These are phyloP conservation scores for Forpus xanthops DNA, from an alignment of 2,797 vertebrate genomes.

Conservation along the genomic window DNA sequence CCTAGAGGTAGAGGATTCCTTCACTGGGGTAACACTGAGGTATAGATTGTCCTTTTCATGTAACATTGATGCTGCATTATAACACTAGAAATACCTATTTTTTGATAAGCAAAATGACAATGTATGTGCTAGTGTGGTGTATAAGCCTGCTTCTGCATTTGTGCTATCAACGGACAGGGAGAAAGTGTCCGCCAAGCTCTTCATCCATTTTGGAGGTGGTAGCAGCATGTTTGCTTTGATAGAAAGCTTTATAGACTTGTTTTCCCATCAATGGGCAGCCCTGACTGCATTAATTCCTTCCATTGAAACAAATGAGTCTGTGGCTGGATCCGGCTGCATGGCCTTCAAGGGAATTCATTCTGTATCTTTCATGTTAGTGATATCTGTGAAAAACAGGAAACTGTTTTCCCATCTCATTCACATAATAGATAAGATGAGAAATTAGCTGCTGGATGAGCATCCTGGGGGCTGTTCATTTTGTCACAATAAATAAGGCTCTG, in stretches of 20 bases:
- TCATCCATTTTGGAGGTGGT: conserved; percentile 43
- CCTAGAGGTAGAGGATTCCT: not conserved
- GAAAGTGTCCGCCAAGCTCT: not conserved
- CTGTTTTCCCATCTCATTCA: conserved; percentile 77
- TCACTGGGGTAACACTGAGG: not conserved
- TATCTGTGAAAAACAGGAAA: conserved; percentile 78
- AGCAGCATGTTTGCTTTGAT: not conserved
- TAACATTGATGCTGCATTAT: accelerated
- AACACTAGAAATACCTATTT: not conserved
- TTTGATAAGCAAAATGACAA: not conserved
- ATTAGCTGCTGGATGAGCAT: conserved; percentile 76
- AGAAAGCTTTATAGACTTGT: conserved; percentile 34
- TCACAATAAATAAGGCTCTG: conserved; percentile 64
- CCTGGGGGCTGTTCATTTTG: conserved; percentile 76
- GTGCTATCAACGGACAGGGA: not conserved
- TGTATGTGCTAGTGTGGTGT: not conserved
- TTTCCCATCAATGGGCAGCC: conserved; percentile 35
- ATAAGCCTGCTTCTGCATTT: not conserved
- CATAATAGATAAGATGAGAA: conserved; percentile 79
- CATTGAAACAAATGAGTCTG: conserved; percentile 49
- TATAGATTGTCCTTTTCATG: not conserved
- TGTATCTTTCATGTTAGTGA: conserved; percentile 69
- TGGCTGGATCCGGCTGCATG: conserved; percentile 45
- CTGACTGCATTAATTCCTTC: conserved; percentile 38
- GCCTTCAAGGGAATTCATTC: conserved; percentile 69